These are phyloP conservation scores for Tribolium madens DNA, from an alignment of 1,140 invertebrate species.

Conservation along the genomic window DNA sequence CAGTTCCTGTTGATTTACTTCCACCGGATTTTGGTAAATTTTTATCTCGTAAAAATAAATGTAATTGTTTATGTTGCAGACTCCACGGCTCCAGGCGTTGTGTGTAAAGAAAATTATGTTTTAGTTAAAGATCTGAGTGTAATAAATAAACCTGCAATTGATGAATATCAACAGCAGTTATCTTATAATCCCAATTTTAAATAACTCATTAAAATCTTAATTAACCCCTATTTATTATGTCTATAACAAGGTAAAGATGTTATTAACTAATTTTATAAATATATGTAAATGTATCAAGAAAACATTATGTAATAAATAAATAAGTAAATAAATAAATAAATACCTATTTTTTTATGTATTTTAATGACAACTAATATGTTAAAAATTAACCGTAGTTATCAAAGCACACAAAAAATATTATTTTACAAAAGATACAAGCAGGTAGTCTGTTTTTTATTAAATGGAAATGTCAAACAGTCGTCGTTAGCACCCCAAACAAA, in stretches of 20 bases:
- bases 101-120: background rate
- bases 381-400: no score
- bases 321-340: no score
- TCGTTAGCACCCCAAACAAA: no score
- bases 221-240: slow-evolving; percentile 6
- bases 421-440: no score
- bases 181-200: slow-evolving; percentile 9
- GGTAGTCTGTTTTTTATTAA: no score
- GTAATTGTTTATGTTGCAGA: background rate
- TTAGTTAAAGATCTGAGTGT: slow-evolving; percentile 23
- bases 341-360: no score
- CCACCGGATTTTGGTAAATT: background rate
- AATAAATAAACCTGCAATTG: background rate
- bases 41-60: background rate
- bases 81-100: background rate
- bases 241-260: background rate
- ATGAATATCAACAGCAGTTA: slow-evolving; percentile 16
- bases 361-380: no score
- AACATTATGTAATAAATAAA: no score
- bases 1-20: background rate
- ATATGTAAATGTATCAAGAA: no score
- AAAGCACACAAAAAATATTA: no score
- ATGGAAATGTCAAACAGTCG: no score
- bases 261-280: no score
- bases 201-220: background rate